phyloP scores from a whole-genome alignment of 2,888 invertebrate species.

The Thysanoteuthis rhombus region DNA sequence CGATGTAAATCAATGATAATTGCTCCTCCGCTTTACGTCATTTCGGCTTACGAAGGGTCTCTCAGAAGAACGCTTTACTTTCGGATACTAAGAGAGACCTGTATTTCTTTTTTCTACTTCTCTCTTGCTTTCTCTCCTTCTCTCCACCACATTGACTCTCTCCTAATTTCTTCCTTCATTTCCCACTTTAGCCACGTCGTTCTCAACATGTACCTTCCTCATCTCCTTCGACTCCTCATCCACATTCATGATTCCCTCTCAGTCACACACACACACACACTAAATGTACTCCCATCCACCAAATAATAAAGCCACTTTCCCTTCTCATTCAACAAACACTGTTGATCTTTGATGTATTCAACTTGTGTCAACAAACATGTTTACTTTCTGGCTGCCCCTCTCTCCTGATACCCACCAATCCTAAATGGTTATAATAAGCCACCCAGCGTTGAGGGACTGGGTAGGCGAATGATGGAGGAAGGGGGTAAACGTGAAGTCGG shows the following conservation, averaged over 20 bases:
- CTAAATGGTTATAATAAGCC: background rate
- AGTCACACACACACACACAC: background rate
- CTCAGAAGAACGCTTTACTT: too few species aligned
- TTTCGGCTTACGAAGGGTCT: too few species aligned
- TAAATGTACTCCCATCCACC: background rate
- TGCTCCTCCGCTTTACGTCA: too few species aligned
- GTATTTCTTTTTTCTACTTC: too few species aligned
- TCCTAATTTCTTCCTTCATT: constrained; percentile 14
- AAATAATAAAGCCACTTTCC: background rate
- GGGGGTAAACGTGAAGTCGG: background rate
- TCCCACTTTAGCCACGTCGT: background rate
- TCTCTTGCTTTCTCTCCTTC: too few species aligned
- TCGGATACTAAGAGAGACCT: too few species aligned
- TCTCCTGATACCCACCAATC: background rate
- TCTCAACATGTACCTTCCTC: constrained; percentile 31
- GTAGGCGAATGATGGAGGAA: background rate
- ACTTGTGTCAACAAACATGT: constrained; percentile 29
- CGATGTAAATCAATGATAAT: too few species aligned
- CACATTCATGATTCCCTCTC: background rate
- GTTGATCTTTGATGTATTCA: constrained; percentile 20
- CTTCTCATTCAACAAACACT: background rate
- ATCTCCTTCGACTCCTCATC: background rate
- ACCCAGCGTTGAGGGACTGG: background rate
- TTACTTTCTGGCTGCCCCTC: background rate
- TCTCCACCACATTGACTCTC: too few species aligned